A percentile compares a stretch with the other conserved stretches of the same genome.
These are phyloP conservation scores for Plebejus argus DNA, from an alignment of 2,888 invertebrate species.

Conservation along the genomic window DNA sequence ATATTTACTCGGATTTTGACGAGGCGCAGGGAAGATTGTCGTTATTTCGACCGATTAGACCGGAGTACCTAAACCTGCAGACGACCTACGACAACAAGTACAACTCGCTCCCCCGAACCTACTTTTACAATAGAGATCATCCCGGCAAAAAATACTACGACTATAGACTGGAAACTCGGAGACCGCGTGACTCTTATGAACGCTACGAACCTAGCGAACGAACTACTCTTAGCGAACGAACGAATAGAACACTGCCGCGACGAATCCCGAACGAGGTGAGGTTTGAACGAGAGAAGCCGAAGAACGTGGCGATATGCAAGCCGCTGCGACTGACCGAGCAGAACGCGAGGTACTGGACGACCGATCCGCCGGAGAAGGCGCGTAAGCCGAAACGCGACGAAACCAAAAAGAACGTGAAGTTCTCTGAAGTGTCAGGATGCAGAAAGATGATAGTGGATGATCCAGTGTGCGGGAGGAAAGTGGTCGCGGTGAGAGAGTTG, in stretches of 20 bases:
- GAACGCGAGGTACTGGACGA: conserved; percentile 71
- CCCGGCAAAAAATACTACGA: conserved; percentile 70
- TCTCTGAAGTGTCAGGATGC: conserved; percentile 76
- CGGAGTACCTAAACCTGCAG: conserved; percentile 72
- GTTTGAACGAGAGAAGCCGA: conserved; percentile 48
- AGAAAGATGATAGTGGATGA: conserved; percentile 75
- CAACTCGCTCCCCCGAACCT: conserved; percentile 70
- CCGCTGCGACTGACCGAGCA: conserved; percentile 66
- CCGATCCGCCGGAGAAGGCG: conserved; percentile 59
- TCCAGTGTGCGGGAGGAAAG: conserved; percentile 67
- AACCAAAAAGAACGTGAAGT: conserved; percentile 74
- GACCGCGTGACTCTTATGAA: conserved; percentile 58
- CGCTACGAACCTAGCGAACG: conserved; percentile 51
- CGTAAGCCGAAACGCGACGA: conserved; percentile 65
- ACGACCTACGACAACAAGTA: conserved; percentile 68
- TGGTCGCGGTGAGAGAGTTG: conserved; percentile 72
- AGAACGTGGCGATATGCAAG: conserved; percentile 72
- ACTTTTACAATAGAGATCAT: conserved; percentile 60
- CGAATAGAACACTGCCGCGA: conserved; percentile 38
- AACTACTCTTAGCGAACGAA: conserved; percentile 37
- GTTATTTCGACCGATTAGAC: conserved; percentile 73
- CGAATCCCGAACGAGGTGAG: conserved; percentile 44
- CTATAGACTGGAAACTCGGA: conserved; percentile 65
- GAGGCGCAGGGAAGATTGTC: conserved; percentile 74
- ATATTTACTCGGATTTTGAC: conserved; percentile 75